Evolutionary conservation across 2,797 vertebrate genomes (phyloP).

Genomic region (Staurois parvus): DNA sequence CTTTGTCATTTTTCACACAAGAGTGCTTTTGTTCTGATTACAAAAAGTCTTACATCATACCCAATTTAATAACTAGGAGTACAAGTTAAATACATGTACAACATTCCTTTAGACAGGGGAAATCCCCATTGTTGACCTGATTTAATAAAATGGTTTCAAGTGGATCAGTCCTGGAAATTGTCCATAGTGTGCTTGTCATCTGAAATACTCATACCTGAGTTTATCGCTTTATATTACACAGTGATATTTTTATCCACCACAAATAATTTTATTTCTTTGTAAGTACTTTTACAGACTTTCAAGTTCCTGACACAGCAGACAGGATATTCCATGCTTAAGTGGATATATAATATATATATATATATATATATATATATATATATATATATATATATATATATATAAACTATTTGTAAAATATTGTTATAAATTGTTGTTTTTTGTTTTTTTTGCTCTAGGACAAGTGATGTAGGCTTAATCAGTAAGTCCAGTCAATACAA

Average conservation of each 20-base stretch:
- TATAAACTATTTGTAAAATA: background rate
- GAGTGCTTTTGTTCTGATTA: conserved; percentile 46
- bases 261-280: conserved; percentile 49
- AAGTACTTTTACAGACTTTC: conserved; percentile 58
- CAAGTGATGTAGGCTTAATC: background rate
- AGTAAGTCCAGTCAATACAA: background rate
- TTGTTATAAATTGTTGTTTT: background rate
- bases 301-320: conserved; percentile 53
- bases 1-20: conserved; percentile 37
- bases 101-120: conserved; percentile 49
- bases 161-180: conserved; percentile 52
- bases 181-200: conserved; percentile 49
- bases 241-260: conserved; percentile 54
- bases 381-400: background rate
- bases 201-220: conserved; percentile 55
- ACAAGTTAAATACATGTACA: conserved; percentile 33
- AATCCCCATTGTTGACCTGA: conserved; percentile 53
- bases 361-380: too few relatives aligned
- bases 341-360: conserved; percentile 26
- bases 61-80: conserved; percentile 47
- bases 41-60: conserved; percentile 41
- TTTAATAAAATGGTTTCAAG: conserved; percentile 57
- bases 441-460: background rate
- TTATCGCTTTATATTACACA: conserved; percentile 54
- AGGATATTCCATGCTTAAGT: conserved; percentile 57